A percentile compares a stretch with the other conserved stretches of the same genome.
Evolutionary conservation across 2,888 invertebrate genomes (phyloP).

Genomic region (Brenthis daphne): DNA sequence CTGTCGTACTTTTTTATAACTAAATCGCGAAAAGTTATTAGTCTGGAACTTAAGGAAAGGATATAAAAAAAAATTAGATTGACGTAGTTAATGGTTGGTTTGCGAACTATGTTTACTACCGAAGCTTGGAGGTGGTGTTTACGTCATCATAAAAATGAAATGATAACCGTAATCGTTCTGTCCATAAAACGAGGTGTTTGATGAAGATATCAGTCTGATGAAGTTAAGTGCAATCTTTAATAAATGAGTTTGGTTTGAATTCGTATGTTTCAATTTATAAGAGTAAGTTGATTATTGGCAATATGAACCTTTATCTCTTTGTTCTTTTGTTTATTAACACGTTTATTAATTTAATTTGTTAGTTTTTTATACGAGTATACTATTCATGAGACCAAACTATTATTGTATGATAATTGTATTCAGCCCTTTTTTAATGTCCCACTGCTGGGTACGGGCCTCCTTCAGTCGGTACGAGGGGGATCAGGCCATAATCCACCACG

Average conservation of each 20-base stretch:
- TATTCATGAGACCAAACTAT: no score
- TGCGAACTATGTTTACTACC: conserved; percentile 12
- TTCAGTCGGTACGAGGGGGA: no score
- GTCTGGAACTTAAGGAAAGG: not conserved
- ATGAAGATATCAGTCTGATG: conserved; percentile 19
- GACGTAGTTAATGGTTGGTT: conserved; percentile 14
- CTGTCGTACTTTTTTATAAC: not conserved
- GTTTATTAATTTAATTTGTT: no score
- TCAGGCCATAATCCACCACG: no score
- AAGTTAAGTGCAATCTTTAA: conserved; percentile 7
- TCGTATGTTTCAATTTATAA: conserved; percentile 2
- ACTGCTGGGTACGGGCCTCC: no score
- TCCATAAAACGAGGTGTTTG: conserved; percentile 27
- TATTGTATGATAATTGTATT: no score
- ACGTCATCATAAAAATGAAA: conserved; percentile 30
- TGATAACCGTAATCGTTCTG: conserved; percentile 20
- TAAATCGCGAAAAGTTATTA: conserved; percentile 2
- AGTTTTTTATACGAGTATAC: no score
- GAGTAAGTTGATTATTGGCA: not conserved
- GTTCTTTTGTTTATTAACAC: no score
- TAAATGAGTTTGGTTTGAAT: not conserved
- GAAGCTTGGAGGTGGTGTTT: conserved; percentile 23
- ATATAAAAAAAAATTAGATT: conserved; percentile 11
- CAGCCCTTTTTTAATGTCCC: no score
- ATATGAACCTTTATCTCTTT: no score